These are phyloP conservation scores for Lampris incognitus DNA, from an alignment of 2,113 vertebrate species.

Conservation along the genomic window DNA sequence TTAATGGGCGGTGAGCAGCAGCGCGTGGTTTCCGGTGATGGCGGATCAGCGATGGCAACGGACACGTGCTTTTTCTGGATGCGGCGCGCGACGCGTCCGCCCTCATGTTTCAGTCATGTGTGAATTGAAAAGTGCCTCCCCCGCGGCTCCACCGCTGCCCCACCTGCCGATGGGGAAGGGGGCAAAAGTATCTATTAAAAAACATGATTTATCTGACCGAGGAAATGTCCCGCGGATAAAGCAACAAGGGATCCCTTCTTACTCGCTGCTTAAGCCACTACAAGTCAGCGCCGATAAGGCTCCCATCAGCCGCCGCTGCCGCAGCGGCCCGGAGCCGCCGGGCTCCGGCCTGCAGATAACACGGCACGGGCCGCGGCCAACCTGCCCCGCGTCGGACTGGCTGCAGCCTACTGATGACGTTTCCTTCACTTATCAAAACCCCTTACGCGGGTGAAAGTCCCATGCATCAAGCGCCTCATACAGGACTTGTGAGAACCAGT, in stretches of 20 bases:
- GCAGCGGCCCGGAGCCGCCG: neutral
- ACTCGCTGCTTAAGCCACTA: neutral
- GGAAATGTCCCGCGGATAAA: neutral
- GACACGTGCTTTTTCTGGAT: too few species aligned
- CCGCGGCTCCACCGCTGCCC: neutral
- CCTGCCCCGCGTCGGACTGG: too few species aligned
- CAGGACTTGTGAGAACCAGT: too few species aligned
- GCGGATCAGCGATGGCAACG: too few species aligned
- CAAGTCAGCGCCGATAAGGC: neutral
- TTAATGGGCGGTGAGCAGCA: too few species aligned
- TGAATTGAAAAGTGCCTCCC: neutral
- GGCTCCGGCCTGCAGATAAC: neutral
- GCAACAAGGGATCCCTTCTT: neutral
- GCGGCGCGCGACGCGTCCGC: too few species aligned
- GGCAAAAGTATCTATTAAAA: neutral
- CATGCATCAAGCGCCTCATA: too few species aligned
- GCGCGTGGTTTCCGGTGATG: too few species aligned
- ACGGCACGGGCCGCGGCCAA: neutral
- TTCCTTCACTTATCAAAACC: too few species aligned
- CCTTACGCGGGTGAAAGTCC: too few species aligned
- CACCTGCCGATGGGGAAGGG: neutral
- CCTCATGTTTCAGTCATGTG: conserved; percentile 13
- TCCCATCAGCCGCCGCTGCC: neutral
- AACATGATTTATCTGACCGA: neutral
- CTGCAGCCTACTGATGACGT: too few species aligned